phyloP scores from a whole-genome alignment of 1,140 invertebrate species.

The Laupala kohalensis region DNA sequence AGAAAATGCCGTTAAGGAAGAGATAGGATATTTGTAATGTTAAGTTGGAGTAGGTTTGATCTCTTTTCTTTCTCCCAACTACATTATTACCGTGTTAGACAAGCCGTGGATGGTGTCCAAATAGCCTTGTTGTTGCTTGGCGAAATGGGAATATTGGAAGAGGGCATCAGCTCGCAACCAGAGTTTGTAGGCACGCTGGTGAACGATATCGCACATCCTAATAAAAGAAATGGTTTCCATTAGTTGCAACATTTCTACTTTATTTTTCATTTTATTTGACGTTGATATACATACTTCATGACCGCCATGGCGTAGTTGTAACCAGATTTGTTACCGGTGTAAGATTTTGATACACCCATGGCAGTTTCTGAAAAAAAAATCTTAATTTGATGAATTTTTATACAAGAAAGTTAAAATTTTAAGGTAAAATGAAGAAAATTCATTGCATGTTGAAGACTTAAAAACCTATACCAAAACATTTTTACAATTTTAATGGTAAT shows the following conservation, averaged over 20 bases:
- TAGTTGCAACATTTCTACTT: not conserved
- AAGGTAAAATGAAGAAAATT: too few species aligned
- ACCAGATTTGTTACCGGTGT: conserved; percentile 56
- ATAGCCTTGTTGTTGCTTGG: conserved; percentile 57
- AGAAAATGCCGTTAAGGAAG: too few species aligned
- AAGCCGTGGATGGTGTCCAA: conserved; percentile 73
- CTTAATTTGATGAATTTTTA: too few species aligned
- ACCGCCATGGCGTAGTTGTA: conserved; percentile 72
- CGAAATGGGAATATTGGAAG: conserved; percentile 64
- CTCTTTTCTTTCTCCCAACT: too few species aligned
- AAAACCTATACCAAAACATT: not conserved
- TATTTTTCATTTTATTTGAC: not conserved
- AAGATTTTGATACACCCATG: conserved; percentile 60
- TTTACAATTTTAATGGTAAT: not conserved
- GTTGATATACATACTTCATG: conserved; percentile 43
- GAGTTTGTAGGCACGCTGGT: conserved; percentile 66
- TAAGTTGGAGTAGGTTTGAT: too few species aligned
- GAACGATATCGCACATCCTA: conserved; percentile 65
- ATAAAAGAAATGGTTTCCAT: not conserved
- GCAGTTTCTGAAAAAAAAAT: conserved; percentile 49
- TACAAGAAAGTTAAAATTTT: too few species aligned
- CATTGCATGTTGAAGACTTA: not conserved
- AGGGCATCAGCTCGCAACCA: conserved; percentile 70
- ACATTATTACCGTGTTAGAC: conserved; percentile 57
- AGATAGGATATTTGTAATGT: too few species aligned